Evolutionary conservation across 2,888 invertebrate species (phyloP).

Genomic region (Nudaria mundana): DNA sequence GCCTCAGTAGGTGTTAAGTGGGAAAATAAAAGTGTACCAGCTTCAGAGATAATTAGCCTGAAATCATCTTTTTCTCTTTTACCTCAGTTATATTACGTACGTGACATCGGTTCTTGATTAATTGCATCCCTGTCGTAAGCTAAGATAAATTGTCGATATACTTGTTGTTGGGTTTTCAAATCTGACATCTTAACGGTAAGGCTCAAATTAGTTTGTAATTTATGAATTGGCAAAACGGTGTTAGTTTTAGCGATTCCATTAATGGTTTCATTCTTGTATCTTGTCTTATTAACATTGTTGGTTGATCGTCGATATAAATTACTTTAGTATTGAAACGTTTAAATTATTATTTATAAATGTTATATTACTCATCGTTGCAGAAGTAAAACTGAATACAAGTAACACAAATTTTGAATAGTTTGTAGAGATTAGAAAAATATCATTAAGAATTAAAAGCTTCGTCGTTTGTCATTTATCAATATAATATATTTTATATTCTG

Average conservation of each 20-base stretch:
- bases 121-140: slow-evolving; percentile 69
- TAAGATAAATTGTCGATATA: slow-evolving; percentile 64
- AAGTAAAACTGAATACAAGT: slow-evolving; percentile 4
- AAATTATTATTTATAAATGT: slow-evolving; percentile 37
- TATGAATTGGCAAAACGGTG: slow-evolving; percentile 43
- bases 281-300: slow-evolving; percentile 54
- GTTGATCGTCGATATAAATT: slow-evolving; percentile 52
- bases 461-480: slow-evolving; percentile 16
- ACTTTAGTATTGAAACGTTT: slow-evolving; percentile 38
- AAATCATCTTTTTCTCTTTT: slow-evolving; percentile 75
- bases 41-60: slow-evolving; percentile 72
- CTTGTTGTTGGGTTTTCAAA: slow-evolving; percentile 40
- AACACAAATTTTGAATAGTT: slow-evolving; percentile 4
- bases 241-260: slow-evolving; percentile 70
- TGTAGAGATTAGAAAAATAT: slow-evolving; percentile 12
- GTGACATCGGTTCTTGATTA: slow-evolving; percentile 76
- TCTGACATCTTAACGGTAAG: slow-evolving; percentile 40
- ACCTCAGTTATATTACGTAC: slow-evolving; percentile 64
- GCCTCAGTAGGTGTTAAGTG: slow-evolving; percentile 69
- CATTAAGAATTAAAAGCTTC: slow-evolving; percentile 14
- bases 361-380: slow-evolving; percentile 25
- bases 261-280: slow-evolving; percentile 60
- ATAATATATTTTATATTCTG: slow-evolving; percentile 11
- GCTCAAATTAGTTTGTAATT: slow-evolving; percentile 34
- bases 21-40: slow-evolving; percentile 57